Conservation (phyloP, 2,888 invertebrate species). For the Clunio marinus region DNA sequence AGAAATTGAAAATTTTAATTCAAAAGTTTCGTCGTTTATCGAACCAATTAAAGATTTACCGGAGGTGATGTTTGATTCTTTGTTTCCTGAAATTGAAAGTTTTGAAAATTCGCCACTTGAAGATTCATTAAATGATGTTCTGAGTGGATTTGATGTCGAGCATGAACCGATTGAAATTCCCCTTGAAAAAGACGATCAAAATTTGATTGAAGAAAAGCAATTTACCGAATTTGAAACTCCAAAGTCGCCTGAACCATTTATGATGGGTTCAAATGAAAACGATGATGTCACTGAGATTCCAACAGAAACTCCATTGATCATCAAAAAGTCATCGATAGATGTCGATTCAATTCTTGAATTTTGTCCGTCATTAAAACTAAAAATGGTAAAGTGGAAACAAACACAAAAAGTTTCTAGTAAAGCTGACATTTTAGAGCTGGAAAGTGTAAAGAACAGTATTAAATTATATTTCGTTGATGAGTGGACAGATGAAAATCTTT, state of each 20-base stretch:
- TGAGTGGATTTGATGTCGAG: conserved; percentile 16
- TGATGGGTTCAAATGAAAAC: background rate
- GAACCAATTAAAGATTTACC: conserved; percentile 25
- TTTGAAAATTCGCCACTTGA: background rate
- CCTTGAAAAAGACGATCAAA: background rate
- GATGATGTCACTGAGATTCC: background rate
- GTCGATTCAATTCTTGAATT: background rate
- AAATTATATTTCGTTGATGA: background rate
- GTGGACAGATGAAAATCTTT: conserved; percentile 25
- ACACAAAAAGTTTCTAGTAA: background rate
- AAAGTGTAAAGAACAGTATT: conserved; percentile 28
- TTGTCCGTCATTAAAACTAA: background rate
- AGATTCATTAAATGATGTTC: background rate
- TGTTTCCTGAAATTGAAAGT: background rate
- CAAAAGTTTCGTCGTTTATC: background rate
- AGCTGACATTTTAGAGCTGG: too few relatives aligned
- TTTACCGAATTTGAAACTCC: conserved; percentile 10
- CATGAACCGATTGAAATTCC: conserved; percentile 26
- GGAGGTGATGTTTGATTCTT: background rate
- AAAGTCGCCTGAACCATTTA: background rate
- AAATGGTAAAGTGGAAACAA: background rate
- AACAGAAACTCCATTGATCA: background rate
- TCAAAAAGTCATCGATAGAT: too few relatives aligned
- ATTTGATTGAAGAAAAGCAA: background rate
- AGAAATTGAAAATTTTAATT: too few relatives aligned